A percentile compares a stretch with the other conserved stretches of the same genome.
Evolutionary conservation across 2,888 invertebrate species (phyloP).

Genomic region (Diarsia dahlii): DNA sequence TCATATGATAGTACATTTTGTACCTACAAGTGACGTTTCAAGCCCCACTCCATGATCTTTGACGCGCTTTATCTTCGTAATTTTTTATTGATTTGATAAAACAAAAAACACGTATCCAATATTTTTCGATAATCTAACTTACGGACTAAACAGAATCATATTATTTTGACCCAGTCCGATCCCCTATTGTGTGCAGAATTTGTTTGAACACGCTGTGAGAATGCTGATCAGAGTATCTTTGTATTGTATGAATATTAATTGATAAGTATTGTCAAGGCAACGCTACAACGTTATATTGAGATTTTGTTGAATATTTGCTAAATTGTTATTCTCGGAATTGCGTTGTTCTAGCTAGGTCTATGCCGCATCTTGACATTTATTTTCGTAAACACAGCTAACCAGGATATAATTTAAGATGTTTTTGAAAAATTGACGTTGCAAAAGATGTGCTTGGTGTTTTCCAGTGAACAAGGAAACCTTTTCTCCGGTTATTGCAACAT

Average conservation of each 20-base stretch:
- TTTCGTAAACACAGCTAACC: not conserved
- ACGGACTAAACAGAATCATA: too few relatives aligned
- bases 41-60: too few relatives aligned
- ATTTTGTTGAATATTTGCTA: constrained; percentile 10
- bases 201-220: constrained; percentile 48
- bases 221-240: constrained; percentile 47
- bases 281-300: constrained; percentile 12
- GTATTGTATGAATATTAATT: constrained; percentile 58
- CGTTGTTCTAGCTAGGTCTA: not conserved
- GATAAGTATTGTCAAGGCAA: constrained; percentile 46
- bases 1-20: too few relatives aligned
- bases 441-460: not conserved
- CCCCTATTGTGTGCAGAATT: constrained; percentile 50
- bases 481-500: not conserved
- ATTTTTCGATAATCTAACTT: too few relatives aligned
- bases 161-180: too few relatives aligned
- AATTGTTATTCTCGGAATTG: not conserved
- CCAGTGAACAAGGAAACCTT: not conserved
- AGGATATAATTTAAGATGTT: constrained; percentile 1
- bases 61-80: too few relatives aligned
- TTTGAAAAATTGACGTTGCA: not conserved
- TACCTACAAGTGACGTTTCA: too few relatives aligned
- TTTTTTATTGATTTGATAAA: too few relatives aligned
- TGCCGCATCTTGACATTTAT: not conserved
- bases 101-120: too few relatives aligned